Evolutionary conservation across 2,888 invertebrate genomes (phyloP).

Genomic region (Blastobasis lacticolella): DNA sequence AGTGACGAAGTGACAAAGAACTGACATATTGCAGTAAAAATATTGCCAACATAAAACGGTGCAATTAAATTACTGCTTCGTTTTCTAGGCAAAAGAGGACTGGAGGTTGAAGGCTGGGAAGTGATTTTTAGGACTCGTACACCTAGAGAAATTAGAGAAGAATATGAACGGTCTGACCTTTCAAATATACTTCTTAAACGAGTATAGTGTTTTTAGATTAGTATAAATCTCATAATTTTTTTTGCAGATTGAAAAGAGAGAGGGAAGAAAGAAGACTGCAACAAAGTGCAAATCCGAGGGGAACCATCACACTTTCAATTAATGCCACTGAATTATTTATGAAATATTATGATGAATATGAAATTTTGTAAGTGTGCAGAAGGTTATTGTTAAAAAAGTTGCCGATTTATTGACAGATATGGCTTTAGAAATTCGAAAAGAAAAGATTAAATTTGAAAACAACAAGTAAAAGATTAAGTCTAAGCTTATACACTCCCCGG

Average conservation of each 20-base stretch:
- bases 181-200: neutral
- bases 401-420: no score
- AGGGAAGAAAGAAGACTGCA: constrained; percentile 90
- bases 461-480: no score
- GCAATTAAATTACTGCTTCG: neutral
- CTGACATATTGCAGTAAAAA: no score
- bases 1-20: no score
- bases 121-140: constrained; percentile 93
- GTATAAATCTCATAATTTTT: neutral
- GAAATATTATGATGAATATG: constrained; percentile 84
- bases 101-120: constrained; percentile 97
- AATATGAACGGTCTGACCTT: constrained; percentile 85
- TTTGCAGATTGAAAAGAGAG: constrained; percentile 78
- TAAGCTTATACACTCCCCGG: no score
- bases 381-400: no score
- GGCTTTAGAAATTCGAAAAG: no score
- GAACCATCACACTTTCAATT: constrained; percentile 88
- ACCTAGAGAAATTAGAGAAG: constrained; percentile 96
- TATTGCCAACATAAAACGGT: neutral
- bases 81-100: constrained; percentile 85
- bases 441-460: no score
- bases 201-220: neutral
- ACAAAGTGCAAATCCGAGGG: constrained; percentile 93
- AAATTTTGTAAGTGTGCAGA: constrained; percentile 53
- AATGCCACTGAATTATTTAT: constrained; percentile 96